Base-by-base conservation (phyloP, 2,797 vertebrate species). In the Lutjanus campechanus region DNA sequence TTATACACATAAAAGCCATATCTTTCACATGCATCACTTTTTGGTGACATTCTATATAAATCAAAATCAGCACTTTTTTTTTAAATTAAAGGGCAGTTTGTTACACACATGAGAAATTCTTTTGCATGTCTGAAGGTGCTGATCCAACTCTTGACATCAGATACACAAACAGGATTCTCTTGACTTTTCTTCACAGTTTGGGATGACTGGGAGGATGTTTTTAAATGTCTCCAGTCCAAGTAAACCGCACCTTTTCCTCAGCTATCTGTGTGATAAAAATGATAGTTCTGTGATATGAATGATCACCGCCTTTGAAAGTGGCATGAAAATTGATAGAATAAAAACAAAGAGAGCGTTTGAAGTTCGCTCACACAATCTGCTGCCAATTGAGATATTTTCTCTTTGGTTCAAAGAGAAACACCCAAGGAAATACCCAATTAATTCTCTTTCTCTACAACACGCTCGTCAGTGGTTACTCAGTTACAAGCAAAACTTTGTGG, bases 241-340 rank as follows among this genome's bases (percentile, higher is more conserved):
- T 46, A 19, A 67, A 58, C 63, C 5, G 54, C 69, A 81, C 75
- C 79, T 81, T 85, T 84, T 82, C 76, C 76, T 83, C 58, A 29
- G 36, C 7, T 62, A 36, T 81, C 63, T 64, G 56, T 64, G 51
- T 58, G 40, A 69, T 46, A 50, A 58, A 58, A 68, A 56, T 25
- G 7, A 60, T 49, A 25, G 64, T 47, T 46, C 20, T 69, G 22
- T 74, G n/a, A 73, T 53, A 58, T 9, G 11, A 36, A 67, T 49
- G 17, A 77, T 60, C 11, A 1, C 22, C 2, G 22, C 19, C 36
- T 77, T 46, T 68, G 47, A 60, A 81, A 69, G 46, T 71, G 15
- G 8, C 19, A 13, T 46, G 17, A 50, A 56, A 55, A 9, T 9
- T 49, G 7, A 29, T 11, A 2, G 4, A 51, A 43, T 36, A 50